phyloP scores from a whole-genome alignment of 2,113 vertebrate species.

The Tympanuchus pallidicinctus region DNA sequence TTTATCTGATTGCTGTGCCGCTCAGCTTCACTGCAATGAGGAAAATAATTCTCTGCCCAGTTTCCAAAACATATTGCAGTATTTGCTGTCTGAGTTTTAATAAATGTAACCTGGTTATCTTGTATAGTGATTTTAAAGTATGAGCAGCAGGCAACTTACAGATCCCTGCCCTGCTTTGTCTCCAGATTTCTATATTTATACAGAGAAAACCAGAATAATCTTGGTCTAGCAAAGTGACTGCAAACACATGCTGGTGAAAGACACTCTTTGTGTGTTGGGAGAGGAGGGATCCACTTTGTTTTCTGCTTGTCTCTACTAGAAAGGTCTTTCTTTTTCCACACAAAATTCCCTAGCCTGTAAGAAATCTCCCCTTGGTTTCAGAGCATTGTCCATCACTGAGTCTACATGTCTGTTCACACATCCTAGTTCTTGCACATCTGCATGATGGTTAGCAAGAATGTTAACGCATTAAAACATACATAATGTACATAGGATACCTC shows the following conservation, averaged over 20 bases:
- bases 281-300: not conserved
- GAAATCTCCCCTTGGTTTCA: not conserved
- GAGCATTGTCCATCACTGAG: not conserved
- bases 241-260: not conserved
- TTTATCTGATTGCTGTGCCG: not conserved
- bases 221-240: not conserved
- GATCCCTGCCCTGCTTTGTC: not conserved
- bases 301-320: not conserved
- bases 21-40: not conserved
- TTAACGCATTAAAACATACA: fast-evolving
- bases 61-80: not conserved
- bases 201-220: not conserved
- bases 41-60: not conserved
- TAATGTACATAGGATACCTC: not conserved
- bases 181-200: not conserved
- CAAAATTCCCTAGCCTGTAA: not conserved
- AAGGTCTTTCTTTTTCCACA: not conserved
- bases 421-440: not conserved
- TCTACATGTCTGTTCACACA: fast-evolving
- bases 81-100: not conserved
- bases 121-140: not conserved
- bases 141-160: not conserved
- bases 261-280: not conserved
- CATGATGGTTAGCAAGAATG: not conserved
- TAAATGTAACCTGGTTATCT: not conserved